Conservation (phyloP, 1,140 invertebrate genomes). For the Pararge aegeria region DNA sequence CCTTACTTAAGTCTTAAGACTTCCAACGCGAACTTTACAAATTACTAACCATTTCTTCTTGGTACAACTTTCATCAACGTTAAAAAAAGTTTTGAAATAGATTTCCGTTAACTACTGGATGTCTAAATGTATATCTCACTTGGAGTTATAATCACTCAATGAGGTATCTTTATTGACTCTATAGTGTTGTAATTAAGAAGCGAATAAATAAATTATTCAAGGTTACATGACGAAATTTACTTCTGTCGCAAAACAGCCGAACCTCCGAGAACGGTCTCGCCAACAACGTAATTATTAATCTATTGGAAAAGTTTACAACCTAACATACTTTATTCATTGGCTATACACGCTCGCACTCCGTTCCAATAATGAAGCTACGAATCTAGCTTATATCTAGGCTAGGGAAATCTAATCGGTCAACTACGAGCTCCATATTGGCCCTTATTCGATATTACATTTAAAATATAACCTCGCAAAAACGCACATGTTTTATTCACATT, state of each 20-base stretch:
- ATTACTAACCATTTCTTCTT: background rate
- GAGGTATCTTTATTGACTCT: too few relatives aligned
- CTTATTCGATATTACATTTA: background rate
- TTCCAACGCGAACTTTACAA: conserved; percentile 11
- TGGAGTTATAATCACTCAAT: too few relatives aligned
- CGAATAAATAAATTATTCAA: background rate
- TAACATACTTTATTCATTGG: background rate
- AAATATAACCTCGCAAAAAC: background rate
- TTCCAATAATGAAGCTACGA: conserved; percentile 3
- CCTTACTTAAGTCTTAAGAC: background rate
- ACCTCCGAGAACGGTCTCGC: too few relatives aligned
- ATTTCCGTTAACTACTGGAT: background rate
- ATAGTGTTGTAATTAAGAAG: background rate
- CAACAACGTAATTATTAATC: too few relatives aligned
- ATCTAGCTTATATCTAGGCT: conserved; percentile 9
- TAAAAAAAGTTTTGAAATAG: background rate
- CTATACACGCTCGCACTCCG: background rate
- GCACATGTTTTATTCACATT: too few relatives aligned
- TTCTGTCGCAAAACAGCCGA: too few relatives aligned
- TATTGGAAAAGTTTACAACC: background rate
- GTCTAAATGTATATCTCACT: too few relatives aligned
- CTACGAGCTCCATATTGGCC: conserved; percentile 5
- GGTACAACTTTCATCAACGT: background rate
- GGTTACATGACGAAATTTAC: background rate
- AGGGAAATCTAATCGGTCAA: conserved; percentile 6